Evolutionary conservation across 1,140 invertebrate genomes (phyloP), one percentile per base, ranked within the genome.

Genomic region (Antheraea mylitta): DNA sequence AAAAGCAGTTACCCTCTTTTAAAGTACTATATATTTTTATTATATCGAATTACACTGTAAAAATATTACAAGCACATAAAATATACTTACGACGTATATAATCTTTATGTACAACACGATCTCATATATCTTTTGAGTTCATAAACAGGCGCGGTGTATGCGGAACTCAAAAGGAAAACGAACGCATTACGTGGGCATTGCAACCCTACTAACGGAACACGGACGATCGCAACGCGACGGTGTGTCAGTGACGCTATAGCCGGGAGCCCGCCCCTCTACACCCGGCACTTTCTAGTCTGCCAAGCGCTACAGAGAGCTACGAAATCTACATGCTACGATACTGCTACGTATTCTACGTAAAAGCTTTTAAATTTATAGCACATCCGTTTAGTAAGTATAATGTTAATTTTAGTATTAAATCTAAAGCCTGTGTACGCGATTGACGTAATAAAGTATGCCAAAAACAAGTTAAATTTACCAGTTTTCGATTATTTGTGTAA

Each of bases 101-200:
- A 53, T 53, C 11, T 53, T n/a, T 53, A 53, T 53, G 45, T 53
- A 53, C 9, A 16, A 16, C 16, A 53, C 45, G 6, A n/a, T 53
- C 11, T 53, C 45, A 13, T 53, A 53, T 11, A 53, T 53, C 16
- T 16, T 16, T 53, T 53, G 45, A n/a, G 45, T 16, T 53, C 45
- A 53, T 53, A 53, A 53, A 53, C 45, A 9, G 45, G 13, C 45
- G 45, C 11, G 45, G 45, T 61, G 16, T 22, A 61, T 22, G 19
- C 59, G 30, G 30, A 36, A 16, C 37, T 18, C 18, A 42, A 38
- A 64, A n/a, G n/a, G 18, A 38, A 58, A 68, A 63, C 84, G 80
- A 68, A 76, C 83, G 77, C 72, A 74, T 85, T 72, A 78, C 82
- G 79, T 82, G 82, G 81, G 72, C 82, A 82, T 80, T 83, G 84